Conservation (phyloP, 2,888 invertebrate species). For the Hecatera dysodea region DNA sequence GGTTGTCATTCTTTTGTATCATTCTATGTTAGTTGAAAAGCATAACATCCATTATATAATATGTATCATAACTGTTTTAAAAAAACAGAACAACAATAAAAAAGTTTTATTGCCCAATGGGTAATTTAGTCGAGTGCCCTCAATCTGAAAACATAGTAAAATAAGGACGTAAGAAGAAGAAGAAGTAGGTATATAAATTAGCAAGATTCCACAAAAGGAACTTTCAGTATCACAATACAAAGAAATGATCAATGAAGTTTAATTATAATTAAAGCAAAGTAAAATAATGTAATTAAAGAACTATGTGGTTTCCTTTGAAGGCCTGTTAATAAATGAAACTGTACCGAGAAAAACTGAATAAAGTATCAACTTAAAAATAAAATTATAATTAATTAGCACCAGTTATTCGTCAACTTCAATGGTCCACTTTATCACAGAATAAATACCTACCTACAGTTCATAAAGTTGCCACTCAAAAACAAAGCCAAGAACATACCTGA, state of each 20-base stretch:
- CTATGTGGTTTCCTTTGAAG: slow-evolving; percentile 7
- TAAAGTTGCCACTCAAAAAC: slow-evolving; percentile 37
- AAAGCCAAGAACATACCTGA: slow-evolving; percentile 55
- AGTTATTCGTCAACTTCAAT: slow-evolving; percentile 2
- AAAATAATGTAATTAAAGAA: slow-evolving; percentile 2
- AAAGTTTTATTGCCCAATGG: slow-evolving; percentile 16
- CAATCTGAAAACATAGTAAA: neutral
- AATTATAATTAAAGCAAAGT: slow-evolving; percentile 13
- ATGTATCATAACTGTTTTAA: slow-evolving; percentile 9
- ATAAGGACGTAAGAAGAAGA: no score
- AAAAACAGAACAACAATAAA: slow-evolving; percentile 37
- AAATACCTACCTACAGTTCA: neutral
- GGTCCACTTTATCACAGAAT: neutral
- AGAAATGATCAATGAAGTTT: neutral
- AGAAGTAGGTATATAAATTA: no score
- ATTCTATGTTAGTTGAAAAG: neutral
- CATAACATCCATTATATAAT: neutral
- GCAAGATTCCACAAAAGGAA: neutral
- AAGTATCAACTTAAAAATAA: neutral
- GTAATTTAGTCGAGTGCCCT: slow-evolving; percentile 24
- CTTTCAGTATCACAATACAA: neutral
- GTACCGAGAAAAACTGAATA: neutral
- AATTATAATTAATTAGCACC: slow-evolving; percentile 9
- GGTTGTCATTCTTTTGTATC: slow-evolving; percentile 9
- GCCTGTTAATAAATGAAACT: slow-evolving; percentile 4